These are phyloP conservation scores for Podocnemis expansa DNA, from an alignment of 2,113 vertebrate species.

Conservation along the genomic window DNA sequence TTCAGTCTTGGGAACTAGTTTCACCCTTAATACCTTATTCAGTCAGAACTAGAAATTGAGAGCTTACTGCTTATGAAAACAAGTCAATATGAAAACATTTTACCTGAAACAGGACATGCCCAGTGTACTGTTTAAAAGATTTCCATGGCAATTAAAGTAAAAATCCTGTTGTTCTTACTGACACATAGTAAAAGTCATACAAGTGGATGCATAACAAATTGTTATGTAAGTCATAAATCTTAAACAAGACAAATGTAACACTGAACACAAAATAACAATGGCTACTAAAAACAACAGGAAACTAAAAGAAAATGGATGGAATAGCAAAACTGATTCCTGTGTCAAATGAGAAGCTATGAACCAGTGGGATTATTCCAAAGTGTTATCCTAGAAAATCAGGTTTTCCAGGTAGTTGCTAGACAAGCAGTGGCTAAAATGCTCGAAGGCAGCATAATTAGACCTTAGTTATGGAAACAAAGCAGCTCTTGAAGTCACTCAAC, in stretches of 20 bases:
- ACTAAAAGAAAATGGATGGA: not conserved
- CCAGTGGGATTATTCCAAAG: not conserved
- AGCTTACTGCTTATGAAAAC: not conserved
- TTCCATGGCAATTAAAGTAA: not conserved
- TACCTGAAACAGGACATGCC: not conserved
- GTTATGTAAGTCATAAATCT: not conserved
- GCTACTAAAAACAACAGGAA: not conserved
- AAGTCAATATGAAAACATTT: not conserved
- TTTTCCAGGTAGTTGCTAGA: not conserved
- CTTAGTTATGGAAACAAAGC: not conserved
- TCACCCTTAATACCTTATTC: not conserved
- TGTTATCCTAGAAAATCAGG: not conserved
- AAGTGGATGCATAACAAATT: not conserved
- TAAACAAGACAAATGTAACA: not conserved
- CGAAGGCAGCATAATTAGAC: not conserved
- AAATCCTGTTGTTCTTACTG: not conserved
- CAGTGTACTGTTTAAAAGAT: not conserved
- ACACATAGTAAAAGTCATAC: not conserved
- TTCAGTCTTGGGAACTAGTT: not conserved
- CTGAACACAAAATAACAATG: not conserved
- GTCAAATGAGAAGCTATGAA: not conserved
- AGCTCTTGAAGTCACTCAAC: not conserved
- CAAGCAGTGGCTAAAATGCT: not conserved
- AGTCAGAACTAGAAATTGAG: not conserved
- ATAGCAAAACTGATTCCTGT: not conserved